Evolutionary conservation across 2,113 vertebrate genomes (phyloP).

Genomic region (Peromyscus polionotus): DNA sequence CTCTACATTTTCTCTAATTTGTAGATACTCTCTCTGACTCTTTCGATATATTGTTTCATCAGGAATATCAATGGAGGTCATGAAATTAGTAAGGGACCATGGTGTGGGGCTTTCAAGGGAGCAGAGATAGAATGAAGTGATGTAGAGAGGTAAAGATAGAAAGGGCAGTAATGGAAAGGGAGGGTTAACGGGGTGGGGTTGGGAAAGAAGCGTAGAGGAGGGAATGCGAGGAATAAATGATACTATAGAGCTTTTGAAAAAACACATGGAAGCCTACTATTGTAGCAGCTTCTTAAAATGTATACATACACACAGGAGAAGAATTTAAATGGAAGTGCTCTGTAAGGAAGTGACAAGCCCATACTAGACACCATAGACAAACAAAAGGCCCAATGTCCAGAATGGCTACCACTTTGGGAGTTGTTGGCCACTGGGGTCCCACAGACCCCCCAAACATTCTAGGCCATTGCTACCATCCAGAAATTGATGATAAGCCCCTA

Average conservation of each 20-base stretch:
- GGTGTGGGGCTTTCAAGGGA: neutral
- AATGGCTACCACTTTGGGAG: neutral
- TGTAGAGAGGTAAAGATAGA: no score
- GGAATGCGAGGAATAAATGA: neutral
- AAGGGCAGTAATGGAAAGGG: no score
- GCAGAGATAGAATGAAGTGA: neutral
- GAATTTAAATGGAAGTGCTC: neutral
- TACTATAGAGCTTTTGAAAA: neutral
- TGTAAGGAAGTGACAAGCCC: neutral
- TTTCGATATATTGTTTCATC: neutral
- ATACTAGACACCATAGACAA: neutral
- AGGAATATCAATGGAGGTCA: neutral
- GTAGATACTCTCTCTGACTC: neutral
- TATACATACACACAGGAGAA: neutral
- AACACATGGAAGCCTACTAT: neutral
- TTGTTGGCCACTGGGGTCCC: neutral
- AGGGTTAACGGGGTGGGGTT: no score
- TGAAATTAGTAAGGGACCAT: neutral
- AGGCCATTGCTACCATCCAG: neutral
- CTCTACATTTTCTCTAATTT: neutral
- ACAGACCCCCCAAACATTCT: neutral
- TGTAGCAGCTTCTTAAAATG: neutral
- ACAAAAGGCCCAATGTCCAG: neutral
- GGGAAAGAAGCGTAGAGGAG: neutral
- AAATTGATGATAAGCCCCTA: neutral